Evolutionary conservation across 2,888 invertebrate species (phyloP).

Genomic region (Eustalomyia histrio): DNA sequence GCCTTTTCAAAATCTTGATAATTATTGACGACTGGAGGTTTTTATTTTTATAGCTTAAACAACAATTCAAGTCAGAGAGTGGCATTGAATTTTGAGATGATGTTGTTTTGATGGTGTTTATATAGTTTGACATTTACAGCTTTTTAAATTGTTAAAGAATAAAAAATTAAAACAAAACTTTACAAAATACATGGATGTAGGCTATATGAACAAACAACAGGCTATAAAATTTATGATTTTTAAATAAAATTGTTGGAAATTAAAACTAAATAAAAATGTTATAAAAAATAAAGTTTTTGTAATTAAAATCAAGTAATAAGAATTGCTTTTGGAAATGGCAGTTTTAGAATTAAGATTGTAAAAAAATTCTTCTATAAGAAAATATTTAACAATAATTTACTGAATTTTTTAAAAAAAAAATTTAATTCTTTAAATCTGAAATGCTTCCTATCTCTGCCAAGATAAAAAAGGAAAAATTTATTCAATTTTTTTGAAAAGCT

Average conservation of each 20-base stretch:
- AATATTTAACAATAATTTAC: no score
- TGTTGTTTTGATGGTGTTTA: slow-evolving; percentile 62
- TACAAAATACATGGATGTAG: slow-evolving; percentile 49
- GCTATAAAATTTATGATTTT: slow-evolving; percentile 21
- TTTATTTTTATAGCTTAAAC: slow-evolving; percentile 29
- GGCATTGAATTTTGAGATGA: slow-evolving; percentile 29
- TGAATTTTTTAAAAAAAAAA: no score
- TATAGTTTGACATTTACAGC: slow-evolving; percentile 63
- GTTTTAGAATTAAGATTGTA: no score
- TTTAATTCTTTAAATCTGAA: no score
- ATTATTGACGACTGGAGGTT: slow-evolving; percentile 42
- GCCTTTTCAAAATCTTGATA: slow-evolving; percentile 45
- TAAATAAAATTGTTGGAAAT: slow-evolving; percentile 52
- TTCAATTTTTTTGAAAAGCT: no score
- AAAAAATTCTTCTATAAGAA: no score
- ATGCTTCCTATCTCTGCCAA: no score
- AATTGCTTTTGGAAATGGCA: no score
- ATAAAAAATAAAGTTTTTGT: neutral
- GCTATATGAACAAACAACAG: slow-evolving; percentile 34
- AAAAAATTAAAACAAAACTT: slow-evolving; percentile 54
- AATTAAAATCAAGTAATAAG: neutral
- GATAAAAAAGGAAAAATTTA: no score
- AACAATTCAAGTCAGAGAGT: slow-evolving; percentile 35
- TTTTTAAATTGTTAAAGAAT: slow-evolving; percentile 59
- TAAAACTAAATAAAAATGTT: slow-evolving; percentile 38